Evolutionary conservation across 2,888 invertebrate species (phyloP).

Genomic region (Lumbricus terrestris): DNA sequence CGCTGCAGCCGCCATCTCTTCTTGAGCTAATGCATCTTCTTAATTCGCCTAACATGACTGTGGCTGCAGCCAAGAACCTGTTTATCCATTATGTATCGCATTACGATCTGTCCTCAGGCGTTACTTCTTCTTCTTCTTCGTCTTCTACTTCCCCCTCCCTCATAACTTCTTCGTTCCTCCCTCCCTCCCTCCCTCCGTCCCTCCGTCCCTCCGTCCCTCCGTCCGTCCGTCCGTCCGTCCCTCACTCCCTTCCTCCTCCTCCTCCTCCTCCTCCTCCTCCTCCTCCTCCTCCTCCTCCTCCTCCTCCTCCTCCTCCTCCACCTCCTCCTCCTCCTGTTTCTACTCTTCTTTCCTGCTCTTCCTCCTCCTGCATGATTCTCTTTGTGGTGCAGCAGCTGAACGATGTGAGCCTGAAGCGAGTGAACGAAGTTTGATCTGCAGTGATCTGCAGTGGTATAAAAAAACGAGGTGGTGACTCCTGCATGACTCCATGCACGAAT

Average conservation of each 20-base stretch:
- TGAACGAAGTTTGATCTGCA: not conserved
- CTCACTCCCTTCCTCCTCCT: not conserved
- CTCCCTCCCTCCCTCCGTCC: not conserved
- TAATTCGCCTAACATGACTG: not conserved
- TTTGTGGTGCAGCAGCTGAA: not conserved
- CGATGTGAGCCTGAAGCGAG: not conserved
- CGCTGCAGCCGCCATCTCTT: not conserved
- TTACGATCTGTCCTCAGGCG: constrained; percentile 13
- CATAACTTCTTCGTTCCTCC: not conserved
- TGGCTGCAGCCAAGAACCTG: not conserved
- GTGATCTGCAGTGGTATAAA: too few species aligned
- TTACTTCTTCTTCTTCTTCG: not conserved
- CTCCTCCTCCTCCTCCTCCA: not conserved
- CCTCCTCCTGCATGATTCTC: not conserved
- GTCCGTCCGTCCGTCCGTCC: not conserved
- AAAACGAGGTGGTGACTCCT: not conserved
- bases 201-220: not conserved
- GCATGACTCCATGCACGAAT: too few species aligned
- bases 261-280: not conserved
- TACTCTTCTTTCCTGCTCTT: not conserved
- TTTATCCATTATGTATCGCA: constrained; percentile 17
- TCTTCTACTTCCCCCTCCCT: not conserved
- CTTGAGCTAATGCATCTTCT: constrained; percentile 10
- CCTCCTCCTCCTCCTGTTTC: not conserved
- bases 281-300: too few species aligned